Conservation (phyloP, 2,113 vertebrate genomes). For the Phaethon lepturus region DNA sequence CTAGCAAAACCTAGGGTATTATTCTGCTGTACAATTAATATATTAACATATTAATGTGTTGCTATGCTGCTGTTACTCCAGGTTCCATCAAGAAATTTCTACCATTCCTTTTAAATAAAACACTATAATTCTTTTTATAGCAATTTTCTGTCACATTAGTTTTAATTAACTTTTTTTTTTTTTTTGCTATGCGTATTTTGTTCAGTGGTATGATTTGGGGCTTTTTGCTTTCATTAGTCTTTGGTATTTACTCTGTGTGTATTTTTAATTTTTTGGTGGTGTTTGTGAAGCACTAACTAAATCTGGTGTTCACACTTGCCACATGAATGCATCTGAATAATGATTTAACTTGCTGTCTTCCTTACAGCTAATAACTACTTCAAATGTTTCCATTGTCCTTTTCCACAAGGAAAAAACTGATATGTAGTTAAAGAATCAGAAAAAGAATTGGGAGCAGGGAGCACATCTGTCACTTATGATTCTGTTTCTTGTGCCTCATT, state of each 20-base stretch:
- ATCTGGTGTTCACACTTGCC: background rate
- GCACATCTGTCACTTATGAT: background rate
- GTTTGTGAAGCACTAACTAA: background rate
- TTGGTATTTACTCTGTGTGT: background rate
- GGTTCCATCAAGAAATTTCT: background rate
- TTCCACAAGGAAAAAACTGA: background rate
- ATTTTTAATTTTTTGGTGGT: background rate
- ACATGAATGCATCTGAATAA: background rate
- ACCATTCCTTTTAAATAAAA: background rate
- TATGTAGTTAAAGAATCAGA: background rate
- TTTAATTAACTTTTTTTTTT: background rate
- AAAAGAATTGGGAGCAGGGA: background rate
- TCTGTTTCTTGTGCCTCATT: background rate
- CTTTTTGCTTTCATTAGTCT: background rate
- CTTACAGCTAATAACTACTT: background rate
- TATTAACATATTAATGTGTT: background rate
- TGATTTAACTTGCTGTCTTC: background rate
- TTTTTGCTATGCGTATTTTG: background rate
- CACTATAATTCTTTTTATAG: background rate
- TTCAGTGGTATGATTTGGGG: background rate
- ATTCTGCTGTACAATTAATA: background rate
- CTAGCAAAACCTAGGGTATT: background rate
- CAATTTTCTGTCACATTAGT: background rate
- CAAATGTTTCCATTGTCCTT: background rate
- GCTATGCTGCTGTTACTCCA: background rate